Conservation (phyloP, 2,113 vertebrate species). For the Pygoscelis adeliae region DNA sequence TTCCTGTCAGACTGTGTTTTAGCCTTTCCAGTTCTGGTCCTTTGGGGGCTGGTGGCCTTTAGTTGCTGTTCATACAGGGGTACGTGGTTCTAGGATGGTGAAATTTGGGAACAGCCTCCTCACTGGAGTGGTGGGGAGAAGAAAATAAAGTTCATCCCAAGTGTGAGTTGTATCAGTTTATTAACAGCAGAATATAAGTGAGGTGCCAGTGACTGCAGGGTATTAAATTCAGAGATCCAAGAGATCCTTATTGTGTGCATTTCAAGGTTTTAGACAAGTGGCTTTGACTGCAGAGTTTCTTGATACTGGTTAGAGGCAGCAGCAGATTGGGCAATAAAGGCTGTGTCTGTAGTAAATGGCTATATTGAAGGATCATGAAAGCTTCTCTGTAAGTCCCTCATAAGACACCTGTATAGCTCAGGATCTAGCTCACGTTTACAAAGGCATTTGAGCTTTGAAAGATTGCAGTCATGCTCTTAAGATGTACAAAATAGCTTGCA, state of each 20-base stretch:
- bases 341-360: background rate
- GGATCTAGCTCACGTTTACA: background rate
- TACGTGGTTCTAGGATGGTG: fast-evolving
- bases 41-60: background rate
- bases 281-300: background rate
- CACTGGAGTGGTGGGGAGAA: background rate
- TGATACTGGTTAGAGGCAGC: background rate
- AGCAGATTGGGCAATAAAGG: background rate
- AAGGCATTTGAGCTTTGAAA: background rate
- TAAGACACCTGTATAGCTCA: background rate
- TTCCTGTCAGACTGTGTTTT: background rate
- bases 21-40: background rate
- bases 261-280: background rate
- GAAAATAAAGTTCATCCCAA: background rate
- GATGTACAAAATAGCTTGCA: background rate
- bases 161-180: background rate
- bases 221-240: background rate
- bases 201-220: background rate
- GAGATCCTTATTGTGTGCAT: background rate
- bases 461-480: background rate
- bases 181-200: background rate
- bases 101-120: background rate
- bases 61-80: background rate
- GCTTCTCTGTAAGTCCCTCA: background rate
- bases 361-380: background rate